phyloP scores from a whole-genome alignment of 2,888 invertebrate species.

The Cheilosia grossa region DNA sequence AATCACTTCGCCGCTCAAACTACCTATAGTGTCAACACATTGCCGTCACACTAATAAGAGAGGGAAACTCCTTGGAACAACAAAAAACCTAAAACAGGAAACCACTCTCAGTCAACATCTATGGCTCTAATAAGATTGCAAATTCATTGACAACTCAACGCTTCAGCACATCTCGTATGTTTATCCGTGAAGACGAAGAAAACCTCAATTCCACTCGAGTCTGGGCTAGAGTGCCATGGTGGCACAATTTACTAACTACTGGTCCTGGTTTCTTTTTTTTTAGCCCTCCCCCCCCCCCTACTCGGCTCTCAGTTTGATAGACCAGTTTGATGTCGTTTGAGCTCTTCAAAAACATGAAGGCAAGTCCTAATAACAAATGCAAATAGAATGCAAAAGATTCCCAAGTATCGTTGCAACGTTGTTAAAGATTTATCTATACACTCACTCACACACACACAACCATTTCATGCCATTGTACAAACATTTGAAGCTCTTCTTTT shows the following conservation, averaged over 20 bases:
- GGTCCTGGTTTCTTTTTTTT: conserved; percentile 31
- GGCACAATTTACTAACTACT: conserved; percentile 51
- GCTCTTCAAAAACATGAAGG: neutral
- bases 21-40: neutral
- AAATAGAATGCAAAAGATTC: conserved; percentile 45
- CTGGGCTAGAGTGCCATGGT: conserved; percentile 32
- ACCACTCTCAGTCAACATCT: conserved; percentile 12
- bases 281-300: neutral
- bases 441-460: conserved; percentile 29
- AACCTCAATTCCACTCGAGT: conserved; percentile 15
- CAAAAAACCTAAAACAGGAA: conserved; percentile 14
- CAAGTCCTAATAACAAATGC: conserved; percentile 34
- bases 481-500: conserved; percentile 42
- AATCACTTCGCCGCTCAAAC: neutral
- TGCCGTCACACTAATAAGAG: neutral
- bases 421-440: conserved; percentile 35
- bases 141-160: conserved; percentile 53
- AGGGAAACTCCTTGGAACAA: conserved; percentile 8
- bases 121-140: conserved; percentile 24
- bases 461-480: too few species aligned
- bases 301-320: neutral
- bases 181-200: conserved; percentile 12
- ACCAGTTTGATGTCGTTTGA: conserved; percentile 34
- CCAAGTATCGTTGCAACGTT: conserved; percentile 39
- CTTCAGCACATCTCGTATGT: conserved; percentile 11